Evolutionary conservation across 1,140 invertebrate species (phyloP).

Genomic region (Aphis craccivora): DNA sequence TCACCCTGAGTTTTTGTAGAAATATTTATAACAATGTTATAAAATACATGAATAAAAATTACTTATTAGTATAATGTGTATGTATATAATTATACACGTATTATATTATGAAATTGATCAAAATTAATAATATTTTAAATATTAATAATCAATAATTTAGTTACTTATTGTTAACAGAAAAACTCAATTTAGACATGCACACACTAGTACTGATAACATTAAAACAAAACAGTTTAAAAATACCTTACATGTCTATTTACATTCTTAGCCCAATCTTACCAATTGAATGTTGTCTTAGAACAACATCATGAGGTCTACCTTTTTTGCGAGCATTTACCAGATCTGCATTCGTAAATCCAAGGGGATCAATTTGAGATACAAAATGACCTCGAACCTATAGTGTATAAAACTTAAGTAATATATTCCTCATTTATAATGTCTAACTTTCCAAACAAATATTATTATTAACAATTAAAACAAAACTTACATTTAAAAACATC

Average conservation of each 20-base stretch:
- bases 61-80: not conserved
- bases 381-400: slow-evolving; percentile 92
- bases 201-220: slow-evolving; percentile 7
- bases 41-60: not conserved
- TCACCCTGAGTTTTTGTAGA: not conserved
- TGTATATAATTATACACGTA: not conserved
- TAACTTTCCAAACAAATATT: not conserved
- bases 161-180: not conserved
- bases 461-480: not conserved
- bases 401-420: slow-evolving; percentile 37
- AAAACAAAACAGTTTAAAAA: slow-evolving; percentile 33
- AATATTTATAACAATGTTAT: not conserved
- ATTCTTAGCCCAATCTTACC: slow-evolving; percentile 46
- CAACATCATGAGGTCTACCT: slow-evolving; percentile 71
- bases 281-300: slow-evolving; percentile 70
- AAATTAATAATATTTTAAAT: not conserved
- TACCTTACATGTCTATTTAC: slow-evolving; percentile 26
- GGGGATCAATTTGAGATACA: slow-evolving; percentile 92
- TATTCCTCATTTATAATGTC: not conserved
- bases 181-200: slow-evolving; percentile 39
- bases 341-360: slow-evolving; percentile 76
- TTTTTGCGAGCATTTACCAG: slow-evolving; percentile 67
- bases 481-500: not conserved
- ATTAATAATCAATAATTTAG: slow-evolving; percentile 18
- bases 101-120: not conserved